Percentiles rank a stretch among this genome's conserved stretches.
Conservation (phyloP, 2,113 vertebrate genomes). For the Stomatorhinus ivindoensis region DNA sequence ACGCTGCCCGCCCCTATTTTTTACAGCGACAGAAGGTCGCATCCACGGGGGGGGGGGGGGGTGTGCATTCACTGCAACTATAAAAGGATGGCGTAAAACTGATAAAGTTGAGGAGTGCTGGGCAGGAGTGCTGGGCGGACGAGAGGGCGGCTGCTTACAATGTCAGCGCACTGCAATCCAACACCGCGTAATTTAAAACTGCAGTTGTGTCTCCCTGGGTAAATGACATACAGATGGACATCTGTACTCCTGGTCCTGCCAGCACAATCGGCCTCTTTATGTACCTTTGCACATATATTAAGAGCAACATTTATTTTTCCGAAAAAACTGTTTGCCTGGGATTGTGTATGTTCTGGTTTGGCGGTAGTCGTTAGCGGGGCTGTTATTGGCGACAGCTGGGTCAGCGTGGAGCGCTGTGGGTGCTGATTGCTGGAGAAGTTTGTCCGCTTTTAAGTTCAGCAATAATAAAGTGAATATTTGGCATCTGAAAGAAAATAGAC, state of each 20-base stretch:
- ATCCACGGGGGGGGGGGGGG: background rate
- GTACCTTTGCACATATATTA: conserved; percentile 51
- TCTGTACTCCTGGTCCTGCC: conserved; percentile 55
- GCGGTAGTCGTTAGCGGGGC: background rate
- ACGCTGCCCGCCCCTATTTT: conserved; percentile 47
- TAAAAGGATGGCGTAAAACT: background rate
- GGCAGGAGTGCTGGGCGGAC: background rate
- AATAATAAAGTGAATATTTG: background rate
- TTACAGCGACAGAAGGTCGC: conserved; percentile 39
- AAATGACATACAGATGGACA: conserved; percentile 84
- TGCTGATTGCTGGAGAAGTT: background rate
- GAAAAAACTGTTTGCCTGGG: background rate
- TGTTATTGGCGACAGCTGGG: background rate
- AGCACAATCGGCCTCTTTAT: conserved; percentile 72
- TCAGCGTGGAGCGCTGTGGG: background rate
- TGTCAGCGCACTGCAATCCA: conserved; percentile 81
- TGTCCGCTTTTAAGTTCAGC: background rate
- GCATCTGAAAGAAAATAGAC: background rate
- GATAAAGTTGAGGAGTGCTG: background rate
- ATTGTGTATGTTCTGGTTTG: background rate
- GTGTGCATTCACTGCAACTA: background rate
- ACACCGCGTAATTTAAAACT: conserved; percentile 85
- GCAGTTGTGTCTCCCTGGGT: conserved; percentile 71
- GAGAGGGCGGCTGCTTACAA: conserved; percentile 58
- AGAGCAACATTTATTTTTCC: conserved; percentile 40